Evolutionary conservation across 2,888 invertebrate species (phyloP), one percentile per base, ranked within the genome.

Genomic region (Synanthedon myopaeformis): DNA sequence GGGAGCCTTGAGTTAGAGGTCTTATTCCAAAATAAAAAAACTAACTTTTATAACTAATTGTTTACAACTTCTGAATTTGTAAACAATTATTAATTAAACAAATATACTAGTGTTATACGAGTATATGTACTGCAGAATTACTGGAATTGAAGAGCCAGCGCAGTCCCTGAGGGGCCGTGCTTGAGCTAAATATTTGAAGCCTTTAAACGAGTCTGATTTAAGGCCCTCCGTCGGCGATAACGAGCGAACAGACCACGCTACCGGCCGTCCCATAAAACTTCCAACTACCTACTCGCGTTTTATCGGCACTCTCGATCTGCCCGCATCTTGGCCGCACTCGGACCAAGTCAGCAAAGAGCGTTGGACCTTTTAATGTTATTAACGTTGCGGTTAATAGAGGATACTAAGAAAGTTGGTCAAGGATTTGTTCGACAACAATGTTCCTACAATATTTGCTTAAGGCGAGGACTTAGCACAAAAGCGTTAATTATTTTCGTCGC

Each of bases 191-290:
- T 35, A 19, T 19, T 49, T 70, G 74, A 76, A 78, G 72, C 70
- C 70, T 76, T 75, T 71, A 74, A 79, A 76, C 73, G 72, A 68
- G 69, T 60, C 76, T 83, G 83, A 84, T 84, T 83, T 80, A 82
- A 74, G 70, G 76, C 76, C 73, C 70, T 76, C 67, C 65, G 74
- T 68, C 72, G 75, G 72, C 78, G 85, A 85, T 85, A 85, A 82
- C 81, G 77, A 74, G 76, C 70, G 76, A 78, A 75, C 80, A 74
- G 74, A 72, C 75, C 70, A 66, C 67, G 73, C 76, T 71, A 76
- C 75, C 72, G 76, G 72, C 69, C 74, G 70, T 72, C 72, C 73
- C 73, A 82, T 84, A 82, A 84, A 82, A 79, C 75, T 76, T 72
- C 65, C 72, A 71, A 78, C 77, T 78, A 79, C 74, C 78, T 79